Percentiles rank a stretch among this genome's conserved stretches.
Evolutionary conservation across 2,797 vertebrate species (phyloP).

Genomic region (Gymnocypris eckloni): DNA sequence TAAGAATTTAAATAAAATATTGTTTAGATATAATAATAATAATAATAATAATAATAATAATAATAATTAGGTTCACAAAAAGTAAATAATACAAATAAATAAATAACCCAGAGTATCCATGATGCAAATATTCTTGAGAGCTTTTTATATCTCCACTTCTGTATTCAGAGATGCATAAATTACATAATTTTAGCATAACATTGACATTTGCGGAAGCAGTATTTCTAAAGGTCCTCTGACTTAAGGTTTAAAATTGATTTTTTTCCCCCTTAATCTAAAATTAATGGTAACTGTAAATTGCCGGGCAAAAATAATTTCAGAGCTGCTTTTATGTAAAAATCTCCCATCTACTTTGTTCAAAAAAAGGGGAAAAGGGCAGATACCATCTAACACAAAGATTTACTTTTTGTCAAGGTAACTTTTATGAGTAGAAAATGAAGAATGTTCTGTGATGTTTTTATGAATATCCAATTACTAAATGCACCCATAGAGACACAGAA

Average conservation of each 20-base stretch:
- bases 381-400: conserved; percentile 29
- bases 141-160: conserved; percentile 42
- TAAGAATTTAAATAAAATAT: no score
- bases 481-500: neutral
- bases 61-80: neutral
- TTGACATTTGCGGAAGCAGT: conserved; percentile 55
- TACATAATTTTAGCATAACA: conserved; percentile 52
- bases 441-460: neutral
- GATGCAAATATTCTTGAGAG: conserved; percentile 48
- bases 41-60: no score
- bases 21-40: no score
- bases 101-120: conserved; percentile 29
- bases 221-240: conserved; percentile 54
- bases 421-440: neutral
- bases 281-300: conserved; percentile 44
- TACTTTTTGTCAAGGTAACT: conserved; percentile 21
- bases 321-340: conserved; percentile 16
- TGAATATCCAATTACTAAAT: conserved; percentile 18
- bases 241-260: conserved; percentile 36
- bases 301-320: conserved; percentile 1
- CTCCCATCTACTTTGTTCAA: conserved; percentile 14
- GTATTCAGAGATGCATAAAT: conserved; percentile 50
- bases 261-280: conserved; percentile 25
- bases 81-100: no score
- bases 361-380: conserved; percentile 35